phyloP scores from a whole-genome alignment of 1,140 invertebrate genomes.

The Harpegnathos saltator region DNA sequence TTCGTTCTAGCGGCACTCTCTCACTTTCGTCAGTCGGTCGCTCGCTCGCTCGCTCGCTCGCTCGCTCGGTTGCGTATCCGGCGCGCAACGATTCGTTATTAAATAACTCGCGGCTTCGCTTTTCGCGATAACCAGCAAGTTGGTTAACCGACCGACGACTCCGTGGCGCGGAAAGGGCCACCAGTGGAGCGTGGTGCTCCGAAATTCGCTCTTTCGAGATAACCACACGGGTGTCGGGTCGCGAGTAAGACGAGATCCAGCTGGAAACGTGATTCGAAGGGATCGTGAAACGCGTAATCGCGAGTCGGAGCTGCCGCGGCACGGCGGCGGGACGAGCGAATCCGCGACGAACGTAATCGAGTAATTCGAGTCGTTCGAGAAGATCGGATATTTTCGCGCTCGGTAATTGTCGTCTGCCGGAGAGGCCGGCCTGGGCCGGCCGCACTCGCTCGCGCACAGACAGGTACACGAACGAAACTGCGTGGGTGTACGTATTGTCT shows the following conservation, averaged over 20 bases:
- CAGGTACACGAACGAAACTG: constrained; percentile 69
- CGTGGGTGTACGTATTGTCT: constrained; percentile 84
- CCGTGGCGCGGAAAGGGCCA: no score
- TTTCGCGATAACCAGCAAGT: not conserved
- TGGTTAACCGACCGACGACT: no score
- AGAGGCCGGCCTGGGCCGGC: constrained; percentile 31
- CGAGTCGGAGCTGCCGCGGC: no score
- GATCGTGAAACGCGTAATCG: no score
- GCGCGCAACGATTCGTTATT: not conserved
- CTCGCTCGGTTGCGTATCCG: no score
- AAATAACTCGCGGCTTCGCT: not conserved
- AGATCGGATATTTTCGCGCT: not conserved
- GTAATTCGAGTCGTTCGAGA: no score
- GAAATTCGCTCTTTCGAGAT: no score
- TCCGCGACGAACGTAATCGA: not conserved
- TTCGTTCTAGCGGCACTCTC: constrained; percentile 32
- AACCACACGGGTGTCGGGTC: no score
- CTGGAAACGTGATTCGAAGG: no score
- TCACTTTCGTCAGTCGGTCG: constrained; percentile 31
- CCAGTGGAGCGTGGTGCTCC: no score
- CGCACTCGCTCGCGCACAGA: constrained; percentile 35
- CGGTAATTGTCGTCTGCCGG: constrained; percentile 31
- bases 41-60: not conserved
- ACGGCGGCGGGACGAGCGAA: not conserved
- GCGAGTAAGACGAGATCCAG: no score